Evolutionary conservation across 1,140 invertebrate genomes (phyloP).

Genomic region (Micrasema longulum): DNA sequence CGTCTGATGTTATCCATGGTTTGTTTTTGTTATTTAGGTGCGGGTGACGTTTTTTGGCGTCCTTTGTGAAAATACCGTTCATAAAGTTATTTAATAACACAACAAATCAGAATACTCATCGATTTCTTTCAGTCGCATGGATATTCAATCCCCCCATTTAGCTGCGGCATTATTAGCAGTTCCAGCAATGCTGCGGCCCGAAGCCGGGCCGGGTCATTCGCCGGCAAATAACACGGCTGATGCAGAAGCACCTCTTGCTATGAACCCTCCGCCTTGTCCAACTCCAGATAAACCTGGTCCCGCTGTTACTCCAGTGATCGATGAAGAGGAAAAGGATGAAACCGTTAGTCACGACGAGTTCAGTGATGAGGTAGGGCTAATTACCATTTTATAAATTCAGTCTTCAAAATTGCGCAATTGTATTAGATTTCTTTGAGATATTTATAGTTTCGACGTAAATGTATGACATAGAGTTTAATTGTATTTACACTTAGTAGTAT

Average conservation of each 20-base stretch:
- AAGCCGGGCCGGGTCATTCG: conserved; percentile 38
- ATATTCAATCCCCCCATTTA: conserved; percentile 63
- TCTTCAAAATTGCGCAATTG: too few species aligned
- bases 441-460: too few species aligned
- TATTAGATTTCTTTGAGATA: too few species aligned
- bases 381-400: too few species aligned
- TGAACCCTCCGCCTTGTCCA: conserved; percentile 35
- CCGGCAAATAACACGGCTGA: not conserved
- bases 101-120: not conserved
- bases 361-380: conserved; percentile 67
- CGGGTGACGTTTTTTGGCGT: conserved; percentile 37
- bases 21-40: conserved; percentile 33
- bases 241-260: conserved; percentile 5
- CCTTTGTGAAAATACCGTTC: conserved; percentile 9
- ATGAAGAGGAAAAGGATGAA: conserved; percentile 69
- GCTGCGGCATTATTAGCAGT: conserved; percentile 64
- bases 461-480: too few species aligned
- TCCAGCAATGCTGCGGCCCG: conserved; percentile 54
- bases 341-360: conserved; percentile 69
- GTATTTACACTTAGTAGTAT: too few species aligned
- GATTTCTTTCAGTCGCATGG: conserved; percentile 54
- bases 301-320: conserved; percentile 20
- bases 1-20: conserved; percentile 4
- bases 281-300: conserved; percentile 26
- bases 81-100: conserved; percentile 5